phyloP scores from a whole-genome alignment of 2,113 vertebrate species.

The Nibea albiflora region DNA sequence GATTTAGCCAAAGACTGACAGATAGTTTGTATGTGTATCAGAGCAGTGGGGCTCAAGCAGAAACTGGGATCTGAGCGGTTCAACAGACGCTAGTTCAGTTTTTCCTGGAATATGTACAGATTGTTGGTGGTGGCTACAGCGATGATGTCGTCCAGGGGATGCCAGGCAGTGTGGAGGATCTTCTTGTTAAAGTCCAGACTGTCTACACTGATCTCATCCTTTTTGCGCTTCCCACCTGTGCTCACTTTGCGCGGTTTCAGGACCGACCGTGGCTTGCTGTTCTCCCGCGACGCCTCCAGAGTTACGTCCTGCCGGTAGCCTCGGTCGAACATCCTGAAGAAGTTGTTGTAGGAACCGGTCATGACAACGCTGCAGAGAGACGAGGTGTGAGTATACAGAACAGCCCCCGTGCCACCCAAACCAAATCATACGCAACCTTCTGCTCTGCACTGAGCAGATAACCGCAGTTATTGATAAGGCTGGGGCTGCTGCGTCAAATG shows the following conservation, averaged over 20 bases:
- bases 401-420: neutral
- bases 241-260: slow-evolving; percentile 96
- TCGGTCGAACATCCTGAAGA: slow-evolving; percentile 98
- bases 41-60: slow-evolving; percentile 46
- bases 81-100: slow-evolving; percentile 88
- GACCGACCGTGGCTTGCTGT: slow-evolving; percentile 90
- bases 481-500: neutral
- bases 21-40: slow-evolving; percentile 32
- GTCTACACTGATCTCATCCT: slow-evolving; percentile 97
- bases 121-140: slow-evolving; percentile 98
- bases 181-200: slow-evolving; percentile 99
- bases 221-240: slow-evolving; percentile 94
- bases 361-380: slow-evolving; percentile 90
- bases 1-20: slow-evolving; percentile 47
- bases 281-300: slow-evolving; percentile 95
- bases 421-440: neutral
- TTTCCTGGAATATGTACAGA: slow-evolving; percentile 99
- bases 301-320: slow-evolving; percentile 91
- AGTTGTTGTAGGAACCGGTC: slow-evolving; percentile 99
- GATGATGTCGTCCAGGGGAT: slow-evolving; percentile 97
- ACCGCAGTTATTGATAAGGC: slow-evolving; percentile 48
- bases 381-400: neutral
- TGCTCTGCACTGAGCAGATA: slow-evolving; percentile 57
- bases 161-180: slow-evolving; percentile 98
- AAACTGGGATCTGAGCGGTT: slow-evolving; percentile 56